phyloP scores from a whole-genome alignment of 2,888 invertebrate species.

The Pherbina coryleti region DNA sequence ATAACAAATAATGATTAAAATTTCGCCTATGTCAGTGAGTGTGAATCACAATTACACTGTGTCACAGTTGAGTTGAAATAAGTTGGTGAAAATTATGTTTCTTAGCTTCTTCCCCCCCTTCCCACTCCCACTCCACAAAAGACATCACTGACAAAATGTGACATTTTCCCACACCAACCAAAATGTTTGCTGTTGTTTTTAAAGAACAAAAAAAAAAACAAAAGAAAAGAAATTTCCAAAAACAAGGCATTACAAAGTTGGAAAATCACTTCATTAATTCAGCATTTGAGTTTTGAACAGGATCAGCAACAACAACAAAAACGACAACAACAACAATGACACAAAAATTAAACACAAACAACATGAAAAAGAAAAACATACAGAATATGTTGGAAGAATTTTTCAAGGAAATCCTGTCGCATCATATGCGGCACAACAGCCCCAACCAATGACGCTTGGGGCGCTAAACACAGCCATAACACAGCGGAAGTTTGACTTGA shows the following conservation, averaged over 20 bases:
- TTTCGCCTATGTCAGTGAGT: neutral
- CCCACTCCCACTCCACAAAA: neutral
- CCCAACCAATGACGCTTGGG: slow-evolving; percentile 3
- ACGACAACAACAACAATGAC: neutral
- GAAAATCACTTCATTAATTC: slow-evolving; percentile 68
- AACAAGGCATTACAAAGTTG: slow-evolving; percentile 50
- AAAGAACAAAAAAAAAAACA: slow-evolving; percentile 10
- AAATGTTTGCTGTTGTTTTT: neutral
- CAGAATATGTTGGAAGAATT: slow-evolving; percentile 9
- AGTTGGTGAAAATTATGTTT: too few species aligned
- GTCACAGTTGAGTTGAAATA: neutral
- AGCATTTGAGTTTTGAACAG: slow-evolving; percentile 60
- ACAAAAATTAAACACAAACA: slow-evolving; percentile 8
- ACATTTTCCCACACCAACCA: slow-evolving; percentile 55
- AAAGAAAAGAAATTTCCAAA: slow-evolving; percentile 35
- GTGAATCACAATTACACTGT: neutral
- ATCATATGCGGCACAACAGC: slow-evolving; percentile 40
- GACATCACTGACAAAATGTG: slow-evolving; percentile 45
- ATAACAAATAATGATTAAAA: neutral
- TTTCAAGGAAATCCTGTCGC: slow-evolving; percentile 41
- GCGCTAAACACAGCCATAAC: slow-evolving; percentile 21
- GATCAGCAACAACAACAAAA: slow-evolving; percentile 36
- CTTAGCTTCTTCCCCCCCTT: too few species aligned
- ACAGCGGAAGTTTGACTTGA: slow-evolving; percentile 33
- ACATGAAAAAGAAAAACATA: neutral